These are phyloP conservation scores for Mesitornis unicolor DNA, from an alignment of 2,113 vertebrate species.

Conservation along the genomic window DNA sequence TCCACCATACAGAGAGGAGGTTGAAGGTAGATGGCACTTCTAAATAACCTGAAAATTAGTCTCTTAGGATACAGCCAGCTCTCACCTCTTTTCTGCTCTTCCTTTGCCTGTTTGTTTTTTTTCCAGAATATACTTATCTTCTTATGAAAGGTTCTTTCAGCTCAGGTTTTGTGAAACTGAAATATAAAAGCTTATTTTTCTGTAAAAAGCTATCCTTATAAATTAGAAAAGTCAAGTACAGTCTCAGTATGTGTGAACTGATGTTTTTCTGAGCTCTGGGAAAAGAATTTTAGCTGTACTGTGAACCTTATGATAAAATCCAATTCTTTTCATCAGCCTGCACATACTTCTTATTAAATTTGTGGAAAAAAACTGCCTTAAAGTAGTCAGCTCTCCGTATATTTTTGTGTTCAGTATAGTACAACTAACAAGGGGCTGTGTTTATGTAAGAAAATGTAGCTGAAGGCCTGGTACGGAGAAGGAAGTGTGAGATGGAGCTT, in stretches of 20 bases:
- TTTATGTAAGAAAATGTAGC: background rate
- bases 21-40: background rate
- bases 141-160: background rate
- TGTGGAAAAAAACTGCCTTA: background rate
- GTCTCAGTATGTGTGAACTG: background rate
- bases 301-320: background rate
- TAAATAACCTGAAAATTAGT: background rate
- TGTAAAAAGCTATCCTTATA: background rate
- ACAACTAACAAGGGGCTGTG: background rate
- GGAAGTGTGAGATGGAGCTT: background rate
- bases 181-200: background rate
- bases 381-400: background rate
- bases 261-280: background rate
- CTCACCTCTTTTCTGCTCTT: background rate
- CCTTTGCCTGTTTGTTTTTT: background rate
- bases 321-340: background rate
- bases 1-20: background rate
- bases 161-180: background rate
- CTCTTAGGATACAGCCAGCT: background rate
- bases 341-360: background rate
- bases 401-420: background rate
- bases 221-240: background rate
- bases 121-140: background rate
- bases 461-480: background rate
- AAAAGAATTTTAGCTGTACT: background rate